Conservation (phyloP, 2,113 vertebrate genomes). For the Telmatochromis brichardi region DNA sequence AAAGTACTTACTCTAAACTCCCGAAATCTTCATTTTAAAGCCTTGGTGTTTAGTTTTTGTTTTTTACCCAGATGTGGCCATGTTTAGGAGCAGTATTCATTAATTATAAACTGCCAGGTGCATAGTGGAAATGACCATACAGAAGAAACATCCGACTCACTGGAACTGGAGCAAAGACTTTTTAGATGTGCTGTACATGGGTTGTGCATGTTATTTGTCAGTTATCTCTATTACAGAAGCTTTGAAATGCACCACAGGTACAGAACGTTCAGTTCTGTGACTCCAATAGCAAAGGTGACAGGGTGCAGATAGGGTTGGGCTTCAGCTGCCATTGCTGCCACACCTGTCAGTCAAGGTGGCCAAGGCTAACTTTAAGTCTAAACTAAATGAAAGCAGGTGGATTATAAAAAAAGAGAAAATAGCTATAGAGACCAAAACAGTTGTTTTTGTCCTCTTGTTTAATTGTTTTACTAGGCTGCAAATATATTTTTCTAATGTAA, state of each 20-base stretch:
- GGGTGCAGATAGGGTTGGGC: background rate
- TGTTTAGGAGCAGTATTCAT: background rate
- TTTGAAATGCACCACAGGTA: background rate
- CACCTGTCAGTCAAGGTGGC: background rate
- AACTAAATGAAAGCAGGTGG: background rate
- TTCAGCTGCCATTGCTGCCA: background rate
- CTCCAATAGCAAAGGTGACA: background rate
- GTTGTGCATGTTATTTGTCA: background rate
- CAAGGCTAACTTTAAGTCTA: background rate
- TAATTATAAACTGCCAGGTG: background rate
- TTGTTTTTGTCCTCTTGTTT: background rate
- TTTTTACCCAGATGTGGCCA: background rate
- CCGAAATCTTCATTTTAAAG: background rate
- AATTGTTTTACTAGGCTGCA: background rate
- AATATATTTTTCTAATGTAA: background rate
- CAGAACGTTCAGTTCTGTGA: background rate
- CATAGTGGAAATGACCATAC: background rate
- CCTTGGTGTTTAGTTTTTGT: rapidly evolving
- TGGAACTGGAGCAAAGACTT: background rate
- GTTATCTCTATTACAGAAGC: background rate
- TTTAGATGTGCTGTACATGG: background rate
- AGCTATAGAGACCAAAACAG: background rate
- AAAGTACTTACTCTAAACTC: background rate
- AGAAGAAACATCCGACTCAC: rapidly evolving
- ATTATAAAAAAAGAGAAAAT: background rate